Evolutionary conservation across 64 coral and sea anemone species (phyloP).

Genomic region (Catalaphyllia jardinei): DNA sequence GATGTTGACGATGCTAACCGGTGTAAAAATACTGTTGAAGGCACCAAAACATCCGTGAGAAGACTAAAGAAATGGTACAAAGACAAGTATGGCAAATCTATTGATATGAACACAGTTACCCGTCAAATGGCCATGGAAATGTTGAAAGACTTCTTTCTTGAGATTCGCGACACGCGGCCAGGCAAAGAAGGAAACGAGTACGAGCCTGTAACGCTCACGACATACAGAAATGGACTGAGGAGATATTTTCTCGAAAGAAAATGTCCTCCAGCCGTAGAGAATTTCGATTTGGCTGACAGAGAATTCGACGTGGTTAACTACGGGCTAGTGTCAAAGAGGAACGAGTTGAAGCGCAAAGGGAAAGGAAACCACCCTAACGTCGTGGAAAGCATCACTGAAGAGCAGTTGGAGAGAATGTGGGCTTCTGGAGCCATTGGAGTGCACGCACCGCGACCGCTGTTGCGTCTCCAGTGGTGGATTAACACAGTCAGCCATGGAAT

Average conservation of each 20-base stretch:
- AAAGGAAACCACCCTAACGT: conserved; percentile 99
- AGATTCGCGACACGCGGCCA: conserved; percentile 97
- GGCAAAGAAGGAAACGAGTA: conserved; percentile 99
- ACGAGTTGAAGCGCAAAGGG: conserved; percentile 97
- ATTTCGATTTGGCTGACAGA: conserved; percentile 97
- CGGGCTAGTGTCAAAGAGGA: conserved; percentile 94
- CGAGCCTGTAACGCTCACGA: conserved; percentile 97
- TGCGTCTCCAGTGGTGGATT: conserved; percentile 97
- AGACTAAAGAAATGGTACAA: conserved; percentile 99
- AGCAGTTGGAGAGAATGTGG: conserved; percentile 99
- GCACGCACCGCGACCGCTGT: conserved; percentile 86
- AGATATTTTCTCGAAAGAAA: conserved; percentile 99
- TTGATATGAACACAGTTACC: conserved; percentile 95
- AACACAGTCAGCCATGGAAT: conserved; percentile 97
- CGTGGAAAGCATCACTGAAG: conserved; percentile 96
- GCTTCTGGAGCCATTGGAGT: conserved; percentile 94
- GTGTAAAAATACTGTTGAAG: conserved; percentile 99
- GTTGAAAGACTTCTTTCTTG: conserved; percentile 98
- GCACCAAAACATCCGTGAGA: conserved; percentile 97
- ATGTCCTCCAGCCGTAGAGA: conserved; percentile 91
- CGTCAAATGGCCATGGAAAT: conserved; percentile 82
- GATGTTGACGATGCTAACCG: conserved; percentile 95
- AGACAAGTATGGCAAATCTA: conserved; percentile 93
- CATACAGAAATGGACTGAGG: conserved; percentile 95
- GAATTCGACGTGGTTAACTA: conserved; percentile 99